Base-by-base conservation (phyloP, 2,888 invertebrate genomes). In the Liposcelis brunnea region DNA sequence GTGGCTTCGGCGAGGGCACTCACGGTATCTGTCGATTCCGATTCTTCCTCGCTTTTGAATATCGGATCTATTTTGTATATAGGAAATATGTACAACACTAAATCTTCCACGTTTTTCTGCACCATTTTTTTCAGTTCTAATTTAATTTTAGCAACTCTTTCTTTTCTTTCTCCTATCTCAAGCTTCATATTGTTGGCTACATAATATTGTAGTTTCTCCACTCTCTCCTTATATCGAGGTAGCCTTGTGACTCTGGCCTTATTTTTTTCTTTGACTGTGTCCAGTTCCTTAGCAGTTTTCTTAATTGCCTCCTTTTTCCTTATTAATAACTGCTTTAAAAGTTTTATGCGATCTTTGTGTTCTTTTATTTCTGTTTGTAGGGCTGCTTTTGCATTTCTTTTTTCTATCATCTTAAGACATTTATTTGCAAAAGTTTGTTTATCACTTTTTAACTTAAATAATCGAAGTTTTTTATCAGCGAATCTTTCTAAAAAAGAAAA, bases 41-140 rank as follows among this genome's bases (percentile, higher is more conserved):
- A 10, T 15, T 19, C 12, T 42, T 38, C 42, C 34, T 31, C 34
- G 18, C 31, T 38, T 16, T 21, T 45, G 2, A 7, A 45, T 19
- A 21, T 14, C 34, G 68, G 66, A 54, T 68, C 66, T 48, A 71
- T 64, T 56, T 66, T 62, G 15, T 62, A 61, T 49, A 82, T 74
- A 5, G 80, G 80, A 62, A 82, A 82, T 55, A 82, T 75, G 54
- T 72, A 77, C 47, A 74, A 66, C 34, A 76, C 70, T 44, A 81
- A 62, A 56, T 80, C 74, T 47, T 73, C 65, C 35, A 77, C 69
- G 51, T 74, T 67, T 40, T 63, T 61, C 48, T 71, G 65, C 5
- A 72, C 70, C 15, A 70, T 60, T 52, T 66, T 66, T 54, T 77
- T 78, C 19, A 79, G 60, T 51, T 70, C 65, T 16, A 69, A 65